phyloP scores from a whole-genome alignment of 2,113 vertebrate species.

The Acrocephalus arundinaceus region DNA sequence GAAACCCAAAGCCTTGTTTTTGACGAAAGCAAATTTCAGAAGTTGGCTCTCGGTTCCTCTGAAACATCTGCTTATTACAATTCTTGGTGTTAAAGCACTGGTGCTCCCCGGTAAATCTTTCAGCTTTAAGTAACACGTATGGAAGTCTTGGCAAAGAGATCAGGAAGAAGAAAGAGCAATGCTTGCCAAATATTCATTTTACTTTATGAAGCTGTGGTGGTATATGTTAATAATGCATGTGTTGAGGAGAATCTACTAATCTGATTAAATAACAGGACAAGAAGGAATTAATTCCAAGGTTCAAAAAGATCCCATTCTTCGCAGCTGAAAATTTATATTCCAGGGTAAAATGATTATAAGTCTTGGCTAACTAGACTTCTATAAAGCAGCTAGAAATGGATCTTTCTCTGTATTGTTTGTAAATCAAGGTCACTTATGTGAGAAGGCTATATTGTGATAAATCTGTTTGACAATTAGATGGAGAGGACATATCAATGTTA shows the following conservation, averaged over 20 bases:
- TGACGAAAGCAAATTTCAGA: background rate
- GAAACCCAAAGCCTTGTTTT: conserved; percentile 38
- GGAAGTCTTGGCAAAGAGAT: conserved; percentile 57
- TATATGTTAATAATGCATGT: conserved; percentile 20
- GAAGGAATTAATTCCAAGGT: background rate
- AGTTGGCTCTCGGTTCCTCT: conserved; percentile 20
- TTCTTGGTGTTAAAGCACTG: conserved; percentile 35
- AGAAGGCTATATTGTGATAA: conserved; percentile 37
- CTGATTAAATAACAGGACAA: conserved; percentile 6
- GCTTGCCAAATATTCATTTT: conserved; percentile 32
- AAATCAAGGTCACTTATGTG: conserved; percentile 61
- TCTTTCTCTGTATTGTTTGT: background rate
- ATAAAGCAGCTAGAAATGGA: background rate
- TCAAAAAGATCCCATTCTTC: background rate
- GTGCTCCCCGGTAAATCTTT: conserved; percentile 54
- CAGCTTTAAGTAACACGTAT: conserved; percentile 48
- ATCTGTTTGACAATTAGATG: conserved; percentile 46
- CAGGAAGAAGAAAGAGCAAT: background rate
- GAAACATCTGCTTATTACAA: conserved; percentile 67
- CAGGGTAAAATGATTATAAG: background rate
- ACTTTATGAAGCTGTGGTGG: background rate
- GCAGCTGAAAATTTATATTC: background rate
- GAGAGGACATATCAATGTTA: conserved; percentile 16
- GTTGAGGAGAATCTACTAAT: conserved; percentile 22
- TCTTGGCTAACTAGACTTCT: background rate